Evolutionary conservation across 2,888 invertebrate species (phyloP).

Genomic region (Anarsia innoxiella): DNA sequence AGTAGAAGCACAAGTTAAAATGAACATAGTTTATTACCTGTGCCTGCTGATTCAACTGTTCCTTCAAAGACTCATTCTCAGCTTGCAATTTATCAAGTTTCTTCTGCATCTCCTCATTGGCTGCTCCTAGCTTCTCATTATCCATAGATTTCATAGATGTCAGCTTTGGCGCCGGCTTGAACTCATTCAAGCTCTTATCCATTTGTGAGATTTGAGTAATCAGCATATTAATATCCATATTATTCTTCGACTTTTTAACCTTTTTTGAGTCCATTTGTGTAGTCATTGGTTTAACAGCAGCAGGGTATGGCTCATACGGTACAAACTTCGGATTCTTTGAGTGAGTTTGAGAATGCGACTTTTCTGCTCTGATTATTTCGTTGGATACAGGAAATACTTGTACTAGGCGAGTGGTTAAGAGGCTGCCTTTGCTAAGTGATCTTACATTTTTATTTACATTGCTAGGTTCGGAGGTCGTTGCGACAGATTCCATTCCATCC

Average conservation of each 20-base stretch:
- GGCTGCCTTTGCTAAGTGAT: slow-evolving; percentile 32
- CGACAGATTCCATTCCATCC: slow-evolving; percentile 84
- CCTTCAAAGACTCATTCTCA: slow-evolving; percentile 83
- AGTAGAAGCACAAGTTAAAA: too few species aligned
- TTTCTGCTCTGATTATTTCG: slow-evolving; percentile 73
- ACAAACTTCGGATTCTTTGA: slow-evolving; percentile 87
- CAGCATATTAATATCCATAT: slow-evolving; percentile 79
- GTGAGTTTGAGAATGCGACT: slow-evolving; percentile 68
- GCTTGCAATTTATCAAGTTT: slow-evolving; percentile 78
- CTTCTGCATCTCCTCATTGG: slow-evolving; percentile 71
- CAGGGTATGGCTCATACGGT: slow-evolving; percentile 92
- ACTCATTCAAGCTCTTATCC: slow-evolving; percentile 77
- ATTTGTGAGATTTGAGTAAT: slow-evolving; percentile 83
- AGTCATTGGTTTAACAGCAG: slow-evolving; percentile 86
- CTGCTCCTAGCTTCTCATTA: slow-evolving; percentile 44
- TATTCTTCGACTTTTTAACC: slow-evolving; percentile 68
- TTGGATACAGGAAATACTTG: slow-evolving; percentile 76
- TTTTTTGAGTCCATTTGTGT: slow-evolving; percentile 60
- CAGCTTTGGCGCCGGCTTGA: slow-evolving; percentile 64
- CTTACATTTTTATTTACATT: slow-evolving; percentile 21
- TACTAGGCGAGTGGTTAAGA: slow-evolving; percentile 43
- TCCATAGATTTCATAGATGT: slow-evolving; percentile 36
- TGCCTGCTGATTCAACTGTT: slow-evolving; percentile 89
- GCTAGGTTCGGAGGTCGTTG: slow-evolving; percentile 33
- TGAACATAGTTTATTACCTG: too few species aligned